These are phyloP conservation scores for Eustalomyia histrio DNA, from an alignment of 2,888 invertebrate species.

Conservation along the genomic window DNA sequence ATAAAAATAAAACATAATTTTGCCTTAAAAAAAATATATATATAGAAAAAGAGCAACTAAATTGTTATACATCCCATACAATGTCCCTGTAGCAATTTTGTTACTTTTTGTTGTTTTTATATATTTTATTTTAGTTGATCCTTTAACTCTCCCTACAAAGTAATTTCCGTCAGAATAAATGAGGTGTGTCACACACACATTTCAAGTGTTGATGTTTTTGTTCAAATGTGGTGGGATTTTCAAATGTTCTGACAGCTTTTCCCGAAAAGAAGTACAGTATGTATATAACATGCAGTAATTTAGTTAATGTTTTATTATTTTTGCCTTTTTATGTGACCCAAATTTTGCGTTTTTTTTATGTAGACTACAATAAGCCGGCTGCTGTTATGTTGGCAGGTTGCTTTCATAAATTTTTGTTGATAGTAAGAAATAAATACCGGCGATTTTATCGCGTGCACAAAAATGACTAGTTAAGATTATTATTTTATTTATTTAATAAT, in stretches of 20 bases:
- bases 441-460: constrained; percentile 47
- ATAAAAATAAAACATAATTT: constrained; percentile 59
- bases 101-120: constrained; percentile 14
- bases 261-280: not conserved
- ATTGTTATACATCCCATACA: constrained; percentile 13
- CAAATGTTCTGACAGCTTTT: constrained; percentile 35
- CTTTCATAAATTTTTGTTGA: constrained; percentile 23
- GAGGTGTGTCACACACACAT: constrained; percentile 33
- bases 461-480: constrained; percentile 36
- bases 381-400: constrained; percentile 45
- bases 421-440: constrained; percentile 16
- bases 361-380: constrained; percentile 33
- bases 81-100: constrained; percentile 54
- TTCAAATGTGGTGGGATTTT: constrained; percentile 42
- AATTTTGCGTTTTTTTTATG: constrained; percentile 24
- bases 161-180: constrained; percentile 55
- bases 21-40: constrained; percentile 1
- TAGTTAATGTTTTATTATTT: constrained; percentile 43
- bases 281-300: constrained; percentile 35
- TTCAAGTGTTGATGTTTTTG: constrained; percentile 28
- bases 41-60: constrained; percentile 14
- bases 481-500: constrained; percentile 31
- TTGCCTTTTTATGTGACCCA: constrained; percentile 43
- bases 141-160: constrained; percentile 50
- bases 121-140: constrained; percentile 15